Evolutionary conservation across 2,888 invertebrate species (phyloP).

Genomic region (Andrena marginata): DNA sequence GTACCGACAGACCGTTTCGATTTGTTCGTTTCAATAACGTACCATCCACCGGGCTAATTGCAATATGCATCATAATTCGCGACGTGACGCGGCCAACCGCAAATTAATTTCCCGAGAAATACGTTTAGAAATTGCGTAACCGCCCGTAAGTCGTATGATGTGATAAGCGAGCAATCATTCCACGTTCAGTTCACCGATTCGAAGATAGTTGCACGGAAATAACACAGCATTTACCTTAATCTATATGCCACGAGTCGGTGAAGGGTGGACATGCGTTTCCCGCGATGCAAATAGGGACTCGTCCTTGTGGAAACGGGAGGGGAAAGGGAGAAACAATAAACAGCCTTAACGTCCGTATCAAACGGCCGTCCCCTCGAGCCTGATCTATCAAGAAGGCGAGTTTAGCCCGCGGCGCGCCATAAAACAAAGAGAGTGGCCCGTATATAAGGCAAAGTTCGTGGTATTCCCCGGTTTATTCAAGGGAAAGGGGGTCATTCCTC

Average conservation of each 20-base stretch:
- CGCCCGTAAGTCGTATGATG: neutral
- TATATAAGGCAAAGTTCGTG: constrained; percentile 54
- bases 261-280: too few species aligned
- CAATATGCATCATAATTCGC: constrained; percentile 30
- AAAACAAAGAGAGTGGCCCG: constrained; percentile 59
- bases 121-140: constrained; percentile 44
- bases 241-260: neutral
- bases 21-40: constrained; percentile 34
- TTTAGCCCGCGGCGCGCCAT: constrained; percentile 46
- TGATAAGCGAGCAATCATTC: constrained; percentile 18
- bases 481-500: constrained; percentile 44
- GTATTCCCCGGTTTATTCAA: constrained; percentile 58
- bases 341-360: constrained; percentile 36
- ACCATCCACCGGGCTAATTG: constrained; percentile 33
- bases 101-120: constrained; percentile 40
- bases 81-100: neutral
- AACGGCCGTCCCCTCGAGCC: constrained; percentile 21
- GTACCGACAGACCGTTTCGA: neutral
- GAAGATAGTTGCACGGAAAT: neutral
- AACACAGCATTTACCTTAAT: neutral
- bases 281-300: constrained; percentile 7
- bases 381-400: constrained; percentile 32
- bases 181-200: constrained; percentile 7
- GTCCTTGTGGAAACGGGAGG: neutral
- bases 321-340: constrained; percentile 8